Base-by-base conservation (phyloP, 1,140 invertebrate genomes). In the Cydia fagiglandana region DNA sequence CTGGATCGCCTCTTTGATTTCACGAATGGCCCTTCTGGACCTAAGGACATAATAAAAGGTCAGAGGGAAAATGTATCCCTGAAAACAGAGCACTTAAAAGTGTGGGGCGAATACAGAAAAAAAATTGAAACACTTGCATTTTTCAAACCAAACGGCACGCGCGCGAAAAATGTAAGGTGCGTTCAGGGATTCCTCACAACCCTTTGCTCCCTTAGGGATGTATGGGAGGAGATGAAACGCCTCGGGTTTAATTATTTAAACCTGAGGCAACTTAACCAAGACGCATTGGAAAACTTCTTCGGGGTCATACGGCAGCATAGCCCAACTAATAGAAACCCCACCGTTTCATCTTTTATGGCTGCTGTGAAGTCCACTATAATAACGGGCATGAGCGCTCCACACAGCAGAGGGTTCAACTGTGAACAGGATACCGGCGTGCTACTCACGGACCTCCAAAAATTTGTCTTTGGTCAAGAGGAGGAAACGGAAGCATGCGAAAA, bases 11-110 rank as follows among this genome's bases (percentile, higher is more conserved):
- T 79, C 20, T 81, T 83, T 38, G 79, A 79, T 76, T 77, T 24
- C 15, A 81, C 78, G 0, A 83, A 80, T 75, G 81, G 79, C 15
- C 77, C 81, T 15, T 7, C 76, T 2, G 76, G 76, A 12, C n/a
- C 9, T 73, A 53, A 66, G 13, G 76, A 82, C 61, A 38, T 82
- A n/a, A 82, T 38, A n/a, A 78, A 47, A 20, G 17, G 66, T 17
- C 61, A n/a, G 20, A 7, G 79, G 64, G 56, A 79, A 78, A 79
- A 81, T 79, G 78, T 79, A 4, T 64, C n/a, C 4, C 53, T 73
- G 47, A 78, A 80, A 73, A 76, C 38, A 34, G 15, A 45, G 20
- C 77, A 78, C 56, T 13, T 50, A 73, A 15, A 73, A 68, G 2
- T 50, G 13, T 80, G 79, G 77, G 47, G 6, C 30, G 17, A 7